Base-by-base conservation (phyloP, 2,113 vertebrate species). In the Tachysurus fulvidraco region DNA sequence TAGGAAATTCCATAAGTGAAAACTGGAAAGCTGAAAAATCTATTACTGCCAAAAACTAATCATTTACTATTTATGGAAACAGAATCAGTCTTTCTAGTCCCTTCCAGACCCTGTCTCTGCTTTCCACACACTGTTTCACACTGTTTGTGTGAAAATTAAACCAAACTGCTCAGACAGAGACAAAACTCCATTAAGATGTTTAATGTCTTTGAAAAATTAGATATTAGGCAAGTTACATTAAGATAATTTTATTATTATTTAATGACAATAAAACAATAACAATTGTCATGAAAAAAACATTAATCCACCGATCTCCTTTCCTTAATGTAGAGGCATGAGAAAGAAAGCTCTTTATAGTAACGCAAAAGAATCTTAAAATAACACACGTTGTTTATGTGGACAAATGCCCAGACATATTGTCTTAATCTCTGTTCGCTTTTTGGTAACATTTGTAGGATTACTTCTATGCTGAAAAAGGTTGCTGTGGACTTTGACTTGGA, bases 51-150 rank as follows among this genome's bases (percentile, higher is more conserved):
- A 87, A 16, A 76, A 77, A 41, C 12, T 69, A 86, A 80, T 62
- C 41, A 74, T 82, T 74, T 36, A 17, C 55, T 82, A 82, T 86
- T 82, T 86, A 74, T 82, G 67, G 85, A 86, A 86, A 74, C 85
- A 9, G 78, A 30, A 81, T 86, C 54, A 86, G 85, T 74, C 19
- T 14, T 62, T 83, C 21, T 74, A 81, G 57, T 76, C 28, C 21
- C 14, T 54, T 69, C 55, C 69, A 83, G 71, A 77, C 25, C 57
- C 69, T 16, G 69, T 83, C 52, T 83, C 69, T 87, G 79, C 67
- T 87, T 82, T 81, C 69, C 52, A 82, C 79, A 86, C 85, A 81
- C 62, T 69, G 36, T 36, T 28, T 1, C 10, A 52, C 73, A 79
- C 30, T 64, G 16, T 54, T 55, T 57, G 19, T 36, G 17, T 78